Evolutionary conservation across 2,113 vertebrate species (phyloP), one percentile per base, ranked within the genome.

Genomic region (Ageneiosus marmoratus): DNA sequence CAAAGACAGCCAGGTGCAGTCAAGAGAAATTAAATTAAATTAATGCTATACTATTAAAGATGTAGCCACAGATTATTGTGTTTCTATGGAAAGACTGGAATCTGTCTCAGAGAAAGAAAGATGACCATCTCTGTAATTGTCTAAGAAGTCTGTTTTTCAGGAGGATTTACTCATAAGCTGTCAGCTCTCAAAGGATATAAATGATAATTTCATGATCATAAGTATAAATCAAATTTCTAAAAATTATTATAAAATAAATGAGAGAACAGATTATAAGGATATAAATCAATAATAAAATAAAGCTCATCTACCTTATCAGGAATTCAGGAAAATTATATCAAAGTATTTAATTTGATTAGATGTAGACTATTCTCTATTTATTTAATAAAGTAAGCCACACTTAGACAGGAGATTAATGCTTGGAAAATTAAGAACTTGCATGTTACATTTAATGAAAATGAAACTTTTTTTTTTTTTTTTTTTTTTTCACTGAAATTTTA

Each of bases 1-100:
- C 46, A 56, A 80, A 67, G 76, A 74, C 77, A 79, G 76, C 65
- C 74, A 69, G 76, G 67, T 53, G 67, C 84, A 77, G 72, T 73
- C 63, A 69, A 50, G 55, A 44, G 37, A 74, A 41, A 41, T 41
- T 77, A 83, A 83, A 87, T 85, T 27, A 83, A 86, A 81, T 82
- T 24, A 82, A 76, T 55, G 37, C 73, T 24, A 81, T 76, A 82
- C 53, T 82, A 56, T 86, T 88, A 78, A 80, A 83, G 78, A 85
- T 72, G 51, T 60, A 75, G 60, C 22, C 58, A 37, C 41, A 53
- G 48, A 86, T 86, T 78, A 81, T 79, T 80, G 55, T 55, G 46
- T 81, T 81, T 60, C 58, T 73, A 27, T 81, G 79, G 41, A 53
- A 75, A 70, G 56, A 37, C 51, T 55, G 74, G 79, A 69, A 20